Evolutionary conservation across 2,113 vertebrate species (phyloP).

Genomic region (Trachemys scripta): DNA sequence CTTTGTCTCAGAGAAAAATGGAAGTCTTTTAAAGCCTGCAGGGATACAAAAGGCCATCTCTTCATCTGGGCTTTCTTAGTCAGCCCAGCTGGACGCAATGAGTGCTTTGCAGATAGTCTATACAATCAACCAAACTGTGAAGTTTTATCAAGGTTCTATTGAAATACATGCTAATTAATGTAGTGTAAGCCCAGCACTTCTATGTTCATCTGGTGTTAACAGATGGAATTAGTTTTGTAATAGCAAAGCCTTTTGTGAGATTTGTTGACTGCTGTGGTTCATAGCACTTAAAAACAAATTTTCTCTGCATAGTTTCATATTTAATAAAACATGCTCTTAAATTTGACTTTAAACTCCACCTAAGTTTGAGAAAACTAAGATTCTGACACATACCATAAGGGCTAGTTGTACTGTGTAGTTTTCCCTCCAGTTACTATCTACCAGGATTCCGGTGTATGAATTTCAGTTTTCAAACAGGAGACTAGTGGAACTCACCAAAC

Average conservation of each 20-base stretch:
- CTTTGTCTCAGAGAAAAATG: background rate
- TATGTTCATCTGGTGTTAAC: slow-evolving; percentile 7
- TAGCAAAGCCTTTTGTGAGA: background rate
- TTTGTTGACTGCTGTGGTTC: background rate
- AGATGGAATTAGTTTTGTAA: background rate
- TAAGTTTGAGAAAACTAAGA: background rate
- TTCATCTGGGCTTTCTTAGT: background rate
- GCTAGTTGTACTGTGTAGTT: background rate
- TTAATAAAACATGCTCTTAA: background rate
- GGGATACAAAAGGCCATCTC: background rate
- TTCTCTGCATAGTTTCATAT: background rate
- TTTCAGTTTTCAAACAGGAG: background rate
- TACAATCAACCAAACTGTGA: background rate
- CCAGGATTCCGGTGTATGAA: background rate
- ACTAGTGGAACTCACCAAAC: background rate
- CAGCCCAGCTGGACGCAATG: background rate
- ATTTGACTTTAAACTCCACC: background rate
- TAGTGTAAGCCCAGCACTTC: background rate
- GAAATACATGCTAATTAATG: background rate
- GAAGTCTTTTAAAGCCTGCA: background rate
- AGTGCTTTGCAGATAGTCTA: background rate
- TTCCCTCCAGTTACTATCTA: background rate
- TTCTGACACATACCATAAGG: slow-evolving; percentile 12
- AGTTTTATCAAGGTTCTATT: background rate
- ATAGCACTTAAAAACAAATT: background rate